phyloP scores from a whole-genome alignment of 2,113 vertebrate genomes.

The Carollia perspicillata region DNA sequence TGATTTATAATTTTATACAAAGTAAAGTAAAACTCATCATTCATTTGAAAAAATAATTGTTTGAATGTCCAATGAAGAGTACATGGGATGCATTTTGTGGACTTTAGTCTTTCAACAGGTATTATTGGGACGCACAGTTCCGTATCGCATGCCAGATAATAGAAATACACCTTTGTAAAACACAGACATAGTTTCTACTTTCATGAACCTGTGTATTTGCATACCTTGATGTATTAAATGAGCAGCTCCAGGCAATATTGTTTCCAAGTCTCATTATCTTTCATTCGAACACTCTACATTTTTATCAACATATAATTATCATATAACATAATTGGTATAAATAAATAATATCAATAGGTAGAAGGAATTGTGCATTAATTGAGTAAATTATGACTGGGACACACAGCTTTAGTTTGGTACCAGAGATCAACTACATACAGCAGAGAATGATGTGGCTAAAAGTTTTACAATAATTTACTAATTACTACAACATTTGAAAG shows the following conservation, averaged over 20 bases:
- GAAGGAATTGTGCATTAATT: neutral
- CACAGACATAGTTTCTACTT: neutral
- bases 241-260: neutral
- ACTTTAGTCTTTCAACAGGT: neutral
- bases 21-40: accelerated
- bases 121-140: neutral
- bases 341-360: neutral
- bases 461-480: neutral
- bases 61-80: neutral
- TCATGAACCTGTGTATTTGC: neutral
- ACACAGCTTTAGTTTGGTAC: neutral
- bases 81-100: neutral
- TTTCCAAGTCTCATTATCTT: neutral
- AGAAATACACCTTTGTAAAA: neutral
- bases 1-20: neutral
- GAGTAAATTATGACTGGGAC: neutral
- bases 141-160: neutral
- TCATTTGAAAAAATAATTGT: neutral
- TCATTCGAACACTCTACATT: neutral
- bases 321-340: neutral
- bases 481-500: neutral
- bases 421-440: neutral
- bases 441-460: neutral
- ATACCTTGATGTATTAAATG: neutral
- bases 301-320: neutral